Evolutionary conservation across 2,888 invertebrate genomes (phyloP).

Genomic region (Heterodera filipjevi): DNA sequence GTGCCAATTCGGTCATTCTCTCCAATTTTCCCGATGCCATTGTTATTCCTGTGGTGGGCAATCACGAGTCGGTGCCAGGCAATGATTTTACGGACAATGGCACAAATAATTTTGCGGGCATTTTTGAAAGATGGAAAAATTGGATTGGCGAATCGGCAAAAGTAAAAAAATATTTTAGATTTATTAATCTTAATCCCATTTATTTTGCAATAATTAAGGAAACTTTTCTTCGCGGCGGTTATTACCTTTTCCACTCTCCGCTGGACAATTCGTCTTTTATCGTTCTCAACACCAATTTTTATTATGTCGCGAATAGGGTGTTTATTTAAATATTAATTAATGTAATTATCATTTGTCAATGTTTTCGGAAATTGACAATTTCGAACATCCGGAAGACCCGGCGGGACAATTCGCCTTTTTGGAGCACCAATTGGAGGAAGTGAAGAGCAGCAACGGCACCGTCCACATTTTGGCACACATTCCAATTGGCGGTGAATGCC

Average conservation of each 20-base stretch:
- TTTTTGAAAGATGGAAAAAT: slow-evolving; percentile 47
- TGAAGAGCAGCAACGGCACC: slow-evolving; percentile 40
- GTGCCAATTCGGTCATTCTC: slow-evolving; percentile 34
- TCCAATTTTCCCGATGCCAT: slow-evolving; percentile 45
- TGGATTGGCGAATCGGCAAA: slow-evolving; percentile 50
- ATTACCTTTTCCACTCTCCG: slow-evolving; percentile 45
- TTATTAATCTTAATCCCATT: background rate
- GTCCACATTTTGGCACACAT: slow-evolving; percentile 63
- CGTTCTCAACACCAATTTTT: slow-evolving; percentile 63
- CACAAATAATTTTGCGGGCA: background rate
- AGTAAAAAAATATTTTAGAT: slow-evolving; percentile 25
- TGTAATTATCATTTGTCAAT: slow-evolving; percentile 27
- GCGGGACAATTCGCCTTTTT: slow-evolving; percentile 60
- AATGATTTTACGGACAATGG: slow-evolving; percentile 49
- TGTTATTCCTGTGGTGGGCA: slow-evolving; percentile 60
- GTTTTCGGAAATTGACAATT: slow-evolving; percentile 28
- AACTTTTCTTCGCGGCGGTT: slow-evolving; percentile 57
- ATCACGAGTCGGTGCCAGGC: slow-evolving; percentile 60
- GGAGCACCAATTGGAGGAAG: slow-evolving; percentile 47
- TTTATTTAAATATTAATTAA: background rate
- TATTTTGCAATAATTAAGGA: slow-evolving; percentile 29
- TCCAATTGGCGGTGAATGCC: slow-evolving; percentile 53
- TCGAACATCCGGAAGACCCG: slow-evolving; percentile 53
- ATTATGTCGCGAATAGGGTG: slow-evolving; percentile 51
- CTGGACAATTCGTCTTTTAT: slow-evolving; percentile 44